Base-by-base conservation (phyloP, 1,140 invertebrate genomes). In the Achatina immaculata region DNA sequence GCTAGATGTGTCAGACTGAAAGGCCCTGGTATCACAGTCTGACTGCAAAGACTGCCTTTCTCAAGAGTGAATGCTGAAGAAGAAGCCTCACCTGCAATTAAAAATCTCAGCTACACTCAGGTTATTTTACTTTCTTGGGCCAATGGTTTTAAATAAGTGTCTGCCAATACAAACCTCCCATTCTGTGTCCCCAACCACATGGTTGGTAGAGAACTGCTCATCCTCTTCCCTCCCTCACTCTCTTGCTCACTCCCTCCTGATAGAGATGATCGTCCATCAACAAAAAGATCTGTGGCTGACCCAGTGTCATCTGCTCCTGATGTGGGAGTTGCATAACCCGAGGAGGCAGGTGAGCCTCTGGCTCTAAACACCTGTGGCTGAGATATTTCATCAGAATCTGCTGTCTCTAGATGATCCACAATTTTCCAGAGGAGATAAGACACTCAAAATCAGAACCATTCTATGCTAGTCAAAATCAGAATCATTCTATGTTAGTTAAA, bases 171-270 rank as follows among this genome's bases (percentile, higher is more conserved):
- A 28, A 83, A 93, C 93, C 91, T 92, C 81, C 93, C 93, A 88
- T 90, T 92, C 91, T 99, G 97, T 80, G 97, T 95, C n/a, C 98
- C 98, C 40, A 99, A 93, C 98, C 98, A 99, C 95, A 99, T 98
- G 0, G 98, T 99, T 0, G 98, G 95, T 81, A 96, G 93, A 72
- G 96, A 94, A 83, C 95, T 96, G 43, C 94, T 95, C 94, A 96
- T 96, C 81, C 93, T 92, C 85, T 93, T 90, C 84, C 93, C 84
- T 82, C 91, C 92, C 82, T 86, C 85, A 72, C 28, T 80, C 82
- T 88, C 85, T 34, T 89, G 75, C 81, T 89, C 87, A 82, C 86
- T 90, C 86, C 91, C 91, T 77, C 87, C 86, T 0, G 90, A 86
- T 19, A 90, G 78, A 34, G 91, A 83, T 55, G 88, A 86, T 43